These are phyloP conservation scores for Rachycentron canadum DNA, from an alignment of 2,797 vertebrate genomes.

Conservation along the genomic window DNA sequence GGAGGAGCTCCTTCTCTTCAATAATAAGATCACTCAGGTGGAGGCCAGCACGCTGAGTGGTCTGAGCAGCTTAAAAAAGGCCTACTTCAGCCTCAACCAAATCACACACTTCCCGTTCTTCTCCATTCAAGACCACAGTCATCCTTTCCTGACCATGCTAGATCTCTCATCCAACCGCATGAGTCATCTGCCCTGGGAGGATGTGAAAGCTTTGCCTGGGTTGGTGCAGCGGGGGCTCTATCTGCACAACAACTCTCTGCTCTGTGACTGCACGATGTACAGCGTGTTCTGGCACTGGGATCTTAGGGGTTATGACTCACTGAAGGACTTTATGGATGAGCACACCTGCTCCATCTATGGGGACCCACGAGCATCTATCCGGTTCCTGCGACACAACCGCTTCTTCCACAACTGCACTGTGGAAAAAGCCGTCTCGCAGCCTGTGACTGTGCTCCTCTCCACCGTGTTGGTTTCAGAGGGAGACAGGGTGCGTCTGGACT, in stretches of 20 bases:
- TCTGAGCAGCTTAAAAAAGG: constrained; percentile 86
- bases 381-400: constrained; percentile 86
- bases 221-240: constrained; percentile 91
- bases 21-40: constrained; percentile 89
- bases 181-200: constrained; percentile 85
- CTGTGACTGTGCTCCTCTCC: constrained; percentile 68
- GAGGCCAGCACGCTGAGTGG: constrained; percentile 85
- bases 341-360: constrained; percentile 89
- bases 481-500: constrained; percentile 85
- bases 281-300: constrained; percentile 92
- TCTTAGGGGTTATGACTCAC: constrained; percentile 86
- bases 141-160: constrained; percentile 87
- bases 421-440: constrained; percentile 63
- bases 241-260: constrained; percentile 94
- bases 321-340: constrained; percentile 88
- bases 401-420: constrained; percentile 91
- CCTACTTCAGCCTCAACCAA: constrained; percentile 93
- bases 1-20: constrained; percentile 92
- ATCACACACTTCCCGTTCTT: constrained; percentile 92
- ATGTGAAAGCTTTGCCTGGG: constrained; percentile 88
- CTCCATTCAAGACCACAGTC: constrained; percentile 87
- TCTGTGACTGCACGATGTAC: constrained; percentile 92
- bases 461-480: constrained; percentile 84
- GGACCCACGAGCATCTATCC: constrained; percentile 83
- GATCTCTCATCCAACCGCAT: constrained; percentile 96